Evolutionary conservation across 92 coral and sea anemone genomes (phyloP).

Genomic region (Palythoa heliodiscus): DNA sequence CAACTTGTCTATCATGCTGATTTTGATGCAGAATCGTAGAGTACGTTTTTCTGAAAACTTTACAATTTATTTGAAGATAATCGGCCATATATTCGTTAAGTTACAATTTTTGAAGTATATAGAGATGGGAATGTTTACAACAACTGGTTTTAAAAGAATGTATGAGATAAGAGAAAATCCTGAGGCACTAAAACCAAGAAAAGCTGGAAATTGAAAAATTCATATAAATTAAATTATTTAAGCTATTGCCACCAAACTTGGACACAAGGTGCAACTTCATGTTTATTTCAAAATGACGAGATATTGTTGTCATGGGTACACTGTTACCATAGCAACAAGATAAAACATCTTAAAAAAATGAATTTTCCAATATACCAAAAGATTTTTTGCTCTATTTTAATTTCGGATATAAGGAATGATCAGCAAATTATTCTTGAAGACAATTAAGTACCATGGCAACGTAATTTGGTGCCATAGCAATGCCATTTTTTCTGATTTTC

Average conservation of each 20-base stretch:
- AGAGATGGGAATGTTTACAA: background rate
- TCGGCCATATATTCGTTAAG: conserved; percentile 1
- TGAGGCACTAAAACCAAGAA: background rate
- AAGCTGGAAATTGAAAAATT: background rate
- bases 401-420: conserved; percentile 5
- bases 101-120: background rate
- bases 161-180: background rate
- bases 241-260: background rate
- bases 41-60: background rate
- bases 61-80: background rate
- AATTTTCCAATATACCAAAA: conserved; percentile 9
- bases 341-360: background rate
- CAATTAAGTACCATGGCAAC: conserved; percentile 1
- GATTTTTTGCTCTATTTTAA: conserved; percentile 2
- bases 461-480: conserved; percentile 3
- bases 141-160: background rate
- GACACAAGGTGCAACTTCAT: background rate
- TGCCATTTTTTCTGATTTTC: conserved; percentile 6
- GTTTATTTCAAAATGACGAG: background rate
- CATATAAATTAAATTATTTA: background rate
- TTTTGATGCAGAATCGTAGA: background rate
- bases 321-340: conserved; percentile 19
- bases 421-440: conserved; percentile 12
- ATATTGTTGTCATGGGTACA: conserved; percentile 23
- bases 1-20: conserved; percentile 2